Evolutionary conservation across 2,888 invertebrate genomes (phyloP), one percentile per base, ranked within the genome.

Genomic region (Drosophila quasianomalipes): DNA sequence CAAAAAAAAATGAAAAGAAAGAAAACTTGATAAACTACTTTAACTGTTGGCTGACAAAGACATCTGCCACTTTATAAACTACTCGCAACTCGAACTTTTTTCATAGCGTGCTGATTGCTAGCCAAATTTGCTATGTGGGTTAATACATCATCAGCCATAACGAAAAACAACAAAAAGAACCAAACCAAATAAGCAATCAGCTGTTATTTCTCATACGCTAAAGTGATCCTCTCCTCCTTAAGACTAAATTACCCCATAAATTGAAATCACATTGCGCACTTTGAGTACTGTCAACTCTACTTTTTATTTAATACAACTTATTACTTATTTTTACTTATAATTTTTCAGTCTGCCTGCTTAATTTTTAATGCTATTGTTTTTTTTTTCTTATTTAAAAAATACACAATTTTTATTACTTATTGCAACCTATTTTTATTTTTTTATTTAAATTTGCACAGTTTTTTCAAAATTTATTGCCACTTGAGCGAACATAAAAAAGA

Each of bases 1-100:
- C 22, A 14, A 22, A 22, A 47, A 26, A 47, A 5, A 35, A 35
- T 2, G 7, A 35, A 35, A 16, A 16, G 16, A 30, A 54, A 22
- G n/a, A n/a, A 55, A 63, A 35, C 22, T 57, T 63, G 63, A 44
- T 55, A 55, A 47, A 47, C 44, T 28, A 44, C 44, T 63, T 47
- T 44, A 55, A 55, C 44, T 51, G 33, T 3, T 35, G 33, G 55
- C 37, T 61, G 59, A 33, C 59, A 59, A 47, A 47, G 59, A 59
- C 47, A 59, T 47, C 33, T 47, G 59, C 59, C 44, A 47, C 61
- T 22, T 35, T 35, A 60, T 60, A 26, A 26, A 60, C 54, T 33
- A 54, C 54, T 33, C 33, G 35, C 28, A 52, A 30, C 30, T 26
- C 19, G 12, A 54, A 54, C 35, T 54, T 54, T 33, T 35, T 35